Base-by-base conservation (phyloP, 2,888 invertebrate genomes). In the Poecilus cupreus region DNA sequence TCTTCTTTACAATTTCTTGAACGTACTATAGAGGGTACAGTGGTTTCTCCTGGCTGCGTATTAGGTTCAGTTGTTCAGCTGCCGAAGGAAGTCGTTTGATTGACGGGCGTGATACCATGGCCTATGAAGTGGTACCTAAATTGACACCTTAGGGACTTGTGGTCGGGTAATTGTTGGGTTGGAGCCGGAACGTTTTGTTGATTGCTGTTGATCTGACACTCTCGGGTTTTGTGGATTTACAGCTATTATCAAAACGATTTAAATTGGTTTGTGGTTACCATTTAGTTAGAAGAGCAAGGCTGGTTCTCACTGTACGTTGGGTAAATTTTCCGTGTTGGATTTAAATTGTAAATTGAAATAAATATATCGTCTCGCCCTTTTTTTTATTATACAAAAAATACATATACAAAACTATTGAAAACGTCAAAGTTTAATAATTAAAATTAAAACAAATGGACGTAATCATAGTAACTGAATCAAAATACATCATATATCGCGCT, bases 131-230 rank as follows among this genome's bases (percentile, higher is more conserved):
- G 72, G 72, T 72, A 51, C 51, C 46, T 75, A 75, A 75, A 75
- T 75, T 75, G 75, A 49, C 75, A 75, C 75, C 75, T 75, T 51
- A 75, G 75, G 75, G 43, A 46, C 46, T 72, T 46, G 22, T 22
- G 43, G 46, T 20, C 46, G 46, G 22, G 46, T 72, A 72, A 43
- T 37, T 68, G 46, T 24, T 39, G 72, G 72, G 43, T 72, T 72
- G 20, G 46, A 43, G 32, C 32, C 24, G 32, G 46, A 46, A 24
- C 72, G 46, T 72, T 72, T 72, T 72, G 43, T 72, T 72, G 43
- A 72, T 72, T 46, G 46, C 32, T 22, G 46, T 72, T 72, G 20
- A 46, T 46, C 43, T 72, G 16, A 22, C 46, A 72, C 46, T 72
- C 24, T 13, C 20, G 72, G 72, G 22, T 20, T 20, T 24, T 24